phyloP scores from a whole-genome alignment of 2,797 vertebrate species.

The Phaenicophaeus curvirostris region DNA sequence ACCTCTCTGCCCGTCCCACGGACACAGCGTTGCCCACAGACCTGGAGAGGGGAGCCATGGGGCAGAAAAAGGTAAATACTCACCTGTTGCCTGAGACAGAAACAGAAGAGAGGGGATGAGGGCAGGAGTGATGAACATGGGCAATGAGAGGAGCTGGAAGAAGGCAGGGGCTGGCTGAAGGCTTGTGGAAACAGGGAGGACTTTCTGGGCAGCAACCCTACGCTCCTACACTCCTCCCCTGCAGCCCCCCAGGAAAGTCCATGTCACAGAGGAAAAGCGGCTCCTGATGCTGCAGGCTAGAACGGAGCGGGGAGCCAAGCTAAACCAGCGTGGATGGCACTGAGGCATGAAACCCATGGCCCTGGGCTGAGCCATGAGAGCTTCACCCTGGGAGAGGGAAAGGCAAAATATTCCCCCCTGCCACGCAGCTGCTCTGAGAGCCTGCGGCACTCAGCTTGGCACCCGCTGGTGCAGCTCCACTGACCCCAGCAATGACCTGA shows the following conservation, averaged over 20 bases:
- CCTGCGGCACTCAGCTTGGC: fast-evolving
- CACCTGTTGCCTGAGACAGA: too few species aligned
- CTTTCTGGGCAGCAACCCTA: background rate
- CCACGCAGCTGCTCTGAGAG: background rate
- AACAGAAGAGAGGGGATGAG: background rate
- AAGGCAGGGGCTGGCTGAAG: fast-evolving
- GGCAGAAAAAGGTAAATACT: too few species aligned
- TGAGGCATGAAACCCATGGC: fast-evolving
- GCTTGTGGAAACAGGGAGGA: background rate
- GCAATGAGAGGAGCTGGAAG: fast-evolving
- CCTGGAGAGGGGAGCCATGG: too few species aligned
- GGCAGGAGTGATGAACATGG: fast-evolving
- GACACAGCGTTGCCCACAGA: too few species aligned
- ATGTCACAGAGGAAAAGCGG: background rate
- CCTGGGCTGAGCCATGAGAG: background rate
- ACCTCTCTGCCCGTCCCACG: fast-evolving
- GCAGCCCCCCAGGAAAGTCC: background rate
- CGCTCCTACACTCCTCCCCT: background rate
- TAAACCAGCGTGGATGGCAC: fast-evolving
- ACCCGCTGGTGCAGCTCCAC: background rate
- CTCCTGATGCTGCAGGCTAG: fast-evolving
- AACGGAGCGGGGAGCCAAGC: background rate
- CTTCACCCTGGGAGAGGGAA: background rate
- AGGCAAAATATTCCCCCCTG: fast-evolving
- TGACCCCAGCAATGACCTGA: background rate